Evolutionary conservation across 2,888 invertebrate genomes (phyloP), one percentile per base, ranked within the genome.

Genomic region (Eristalis arbustorum): DNA sequence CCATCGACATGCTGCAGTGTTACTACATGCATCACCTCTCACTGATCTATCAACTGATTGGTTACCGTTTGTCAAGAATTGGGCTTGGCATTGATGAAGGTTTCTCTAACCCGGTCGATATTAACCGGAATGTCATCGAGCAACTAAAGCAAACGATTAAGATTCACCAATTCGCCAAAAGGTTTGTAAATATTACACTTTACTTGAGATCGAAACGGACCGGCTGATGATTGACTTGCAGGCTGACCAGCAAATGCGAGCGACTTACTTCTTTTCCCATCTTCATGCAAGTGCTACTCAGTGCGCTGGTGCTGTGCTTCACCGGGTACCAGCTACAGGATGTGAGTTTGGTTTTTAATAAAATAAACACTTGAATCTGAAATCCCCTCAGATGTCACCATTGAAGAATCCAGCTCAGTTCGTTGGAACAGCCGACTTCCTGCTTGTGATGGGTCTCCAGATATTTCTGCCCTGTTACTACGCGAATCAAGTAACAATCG

Each of bases 401-500:
- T n/a, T 67, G 5, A 40, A 74, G 0, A 67, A 62, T 72, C 74
- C 78, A 2, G 82, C 31, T 6, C 37, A 61, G 11, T 87, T 82
- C 49, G 10, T 82, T 56, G 87, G 89, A 37, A 90, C 88, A 14
- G 18, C 89, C 1, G 90, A 90, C 62, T 91, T 90, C 56, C 63
- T 90, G 5, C 74, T 84, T 14, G 88, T 90, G 1, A 91, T 92
- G 90, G 84, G 89, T 11, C 61, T 90, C 5, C 89, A 92, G 88
- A 91, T 92, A 42, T 92, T 89, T 73, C 75, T 92, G 42, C 92
- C 92, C 73, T 92, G 92, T 71, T 91, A 90, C 66, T 91, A 90
- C 80, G 91, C 89, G 62, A 91, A 91, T 68, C 90, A 91, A 79
- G 57, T 92, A 2, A 91, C 90, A 18, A 5, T 89, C 0, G 88